A percentile compares a stretch with the other conserved stretches of the same genome.
phyloP scores from a whole-genome alignment of 2,888 invertebrate species.

The Branchellion lobata region DNA sequence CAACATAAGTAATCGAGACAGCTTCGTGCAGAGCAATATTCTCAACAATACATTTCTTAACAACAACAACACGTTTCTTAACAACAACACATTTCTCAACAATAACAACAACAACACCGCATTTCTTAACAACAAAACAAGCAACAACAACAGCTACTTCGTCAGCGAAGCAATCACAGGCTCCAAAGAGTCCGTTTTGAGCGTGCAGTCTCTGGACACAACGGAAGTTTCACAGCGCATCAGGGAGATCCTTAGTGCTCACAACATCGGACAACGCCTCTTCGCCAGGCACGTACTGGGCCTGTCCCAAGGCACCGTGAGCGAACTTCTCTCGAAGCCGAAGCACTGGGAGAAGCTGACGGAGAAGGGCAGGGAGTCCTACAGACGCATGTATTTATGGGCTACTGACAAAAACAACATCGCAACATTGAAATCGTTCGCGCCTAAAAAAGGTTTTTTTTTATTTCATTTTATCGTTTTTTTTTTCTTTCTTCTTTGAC shows the following conservation, averaged over 20 bases:
- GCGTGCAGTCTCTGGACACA: constrained; percentile 73
- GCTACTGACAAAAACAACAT: constrained; percentile 96
- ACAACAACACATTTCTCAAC: neutral
- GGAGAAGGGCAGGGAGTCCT: constrained; percentile 97
- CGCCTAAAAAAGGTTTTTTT: constrained; percentile 65
- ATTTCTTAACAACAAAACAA: neutral
- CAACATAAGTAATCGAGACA: neutral
- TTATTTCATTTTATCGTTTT: neutral
- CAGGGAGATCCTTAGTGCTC: constrained; percentile 86
- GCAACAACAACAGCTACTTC: neutral
- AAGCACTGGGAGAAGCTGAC: constrained; percentile 99
- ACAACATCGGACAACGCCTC: constrained; percentile 95
- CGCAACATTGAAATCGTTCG: constrained; percentile 92
- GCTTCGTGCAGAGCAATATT: neutral
- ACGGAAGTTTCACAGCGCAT: constrained; percentile 85
- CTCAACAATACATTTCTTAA: neutral
- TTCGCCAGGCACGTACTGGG: constrained; percentile 98
- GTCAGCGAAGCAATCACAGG: constrained; percentile 6
- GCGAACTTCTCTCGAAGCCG: constrained; percentile 94
- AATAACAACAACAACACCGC: neutral
- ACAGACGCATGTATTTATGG: constrained; percentile 99
- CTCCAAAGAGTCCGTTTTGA: constrained; percentile 33
- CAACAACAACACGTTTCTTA: neutral
- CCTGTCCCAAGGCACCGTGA: constrained; percentile 90
- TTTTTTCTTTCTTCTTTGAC: neutral